Percentiles rank a stretch among this genome's conserved stretches.
These are phyloP conservation scores for Cydia amplana DNA, from an alignment of 1,140 invertebrate species.

Conservation along the genomic window DNA sequence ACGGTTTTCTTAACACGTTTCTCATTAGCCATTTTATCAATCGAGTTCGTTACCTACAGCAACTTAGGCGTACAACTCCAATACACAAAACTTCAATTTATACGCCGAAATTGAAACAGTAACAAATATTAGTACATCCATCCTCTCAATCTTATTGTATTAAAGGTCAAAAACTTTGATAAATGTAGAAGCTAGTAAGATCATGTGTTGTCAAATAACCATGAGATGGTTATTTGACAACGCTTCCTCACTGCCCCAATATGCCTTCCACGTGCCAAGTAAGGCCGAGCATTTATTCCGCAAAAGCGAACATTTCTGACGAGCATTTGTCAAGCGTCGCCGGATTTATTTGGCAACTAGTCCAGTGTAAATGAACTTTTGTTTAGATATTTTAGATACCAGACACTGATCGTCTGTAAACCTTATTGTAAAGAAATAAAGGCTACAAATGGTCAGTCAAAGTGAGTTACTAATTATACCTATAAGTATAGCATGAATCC, in stretches of 20 bases:
- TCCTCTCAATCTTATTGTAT: neutral
- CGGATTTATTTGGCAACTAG: neutral
- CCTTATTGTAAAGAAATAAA: too few relatives aligned
- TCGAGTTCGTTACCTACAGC: too few relatives aligned
- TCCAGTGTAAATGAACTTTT: constrained; percentile 26
- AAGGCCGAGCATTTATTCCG: constrained; percentile 13
- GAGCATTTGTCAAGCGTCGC: constrained; percentile 14
- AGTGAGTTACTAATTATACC: too few relatives aligned
- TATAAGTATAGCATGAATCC: too few relatives aligned
- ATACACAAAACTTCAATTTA: too few relatives aligned
- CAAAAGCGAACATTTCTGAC: constrained; percentile 3
- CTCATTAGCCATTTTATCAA: too few relatives aligned
- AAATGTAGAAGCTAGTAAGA: neutral
- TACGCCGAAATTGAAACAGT: too few relatives aligned
- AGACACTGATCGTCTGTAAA: too few relatives aligned
- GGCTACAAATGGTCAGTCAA: too few relatives aligned
- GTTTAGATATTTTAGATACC: constrained; percentile 5
- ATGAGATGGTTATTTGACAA: neutral
- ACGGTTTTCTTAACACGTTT: constrained; percentile 21
- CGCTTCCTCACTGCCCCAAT: neutral
- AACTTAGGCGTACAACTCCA: too few relatives aligned
- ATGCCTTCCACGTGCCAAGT: constrained; percentile 5
- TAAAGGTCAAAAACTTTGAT: neutral
- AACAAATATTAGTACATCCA: neutral
- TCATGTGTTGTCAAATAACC: too few relatives aligned